Conservation (phyloP, 1,140 invertebrate genomes). For the Probaryconus sp. region DNA sequence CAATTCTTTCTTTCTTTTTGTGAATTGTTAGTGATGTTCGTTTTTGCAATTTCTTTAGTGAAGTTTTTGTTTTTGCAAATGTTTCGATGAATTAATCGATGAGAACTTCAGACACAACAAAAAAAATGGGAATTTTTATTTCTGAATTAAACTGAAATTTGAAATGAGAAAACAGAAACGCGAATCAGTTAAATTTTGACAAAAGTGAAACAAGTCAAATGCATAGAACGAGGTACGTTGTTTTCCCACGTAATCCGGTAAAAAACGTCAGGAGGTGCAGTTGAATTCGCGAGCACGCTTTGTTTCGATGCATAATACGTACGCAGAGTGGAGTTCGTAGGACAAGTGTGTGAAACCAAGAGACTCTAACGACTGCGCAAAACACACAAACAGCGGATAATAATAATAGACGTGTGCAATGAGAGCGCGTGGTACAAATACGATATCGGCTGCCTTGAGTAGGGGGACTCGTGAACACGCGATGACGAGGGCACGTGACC, state of each 20-base stretch:
- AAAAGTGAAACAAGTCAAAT: slow-evolving; percentile 32
- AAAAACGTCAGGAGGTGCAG: slow-evolving; percentile 60
- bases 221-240: slow-evolving; percentile 19
- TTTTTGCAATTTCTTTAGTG: too few species aligned
- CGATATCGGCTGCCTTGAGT: slow-evolving; percentile 69
- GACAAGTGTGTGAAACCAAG: slow-evolving; percentile 70
- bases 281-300: slow-evolving; percentile 63
- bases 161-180: too few species aligned
- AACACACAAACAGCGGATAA: slow-evolving; percentile 72
- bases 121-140: too few species aligned
- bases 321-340: slow-evolving; percentile 44
- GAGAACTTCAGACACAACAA: too few species aligned
- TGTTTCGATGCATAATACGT: slow-evolving; percentile 70
- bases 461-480: slow-evolving; percentile 58
- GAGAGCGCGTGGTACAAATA: slow-evolving; percentile 73
- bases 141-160: too few species aligned
- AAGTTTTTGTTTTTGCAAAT: too few species aligned
- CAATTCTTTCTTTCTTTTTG: too few species aligned
- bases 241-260: slow-evolving; percentile 69
- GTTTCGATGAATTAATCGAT: too few species aligned
- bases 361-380: slow-evolving; percentile 68
- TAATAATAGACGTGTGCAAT: slow-evolving; percentile 73
- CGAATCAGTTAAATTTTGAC: slow-evolving; percentile 31
- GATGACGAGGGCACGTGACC: slow-evolving; percentile 69
- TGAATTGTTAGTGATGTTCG: too few species aligned